Evolutionary conservation across 2,113 vertebrate genomes (phyloP), one percentile per base, ranked within the genome.

Genomic region (Megaptera novaeangliae): DNA sequence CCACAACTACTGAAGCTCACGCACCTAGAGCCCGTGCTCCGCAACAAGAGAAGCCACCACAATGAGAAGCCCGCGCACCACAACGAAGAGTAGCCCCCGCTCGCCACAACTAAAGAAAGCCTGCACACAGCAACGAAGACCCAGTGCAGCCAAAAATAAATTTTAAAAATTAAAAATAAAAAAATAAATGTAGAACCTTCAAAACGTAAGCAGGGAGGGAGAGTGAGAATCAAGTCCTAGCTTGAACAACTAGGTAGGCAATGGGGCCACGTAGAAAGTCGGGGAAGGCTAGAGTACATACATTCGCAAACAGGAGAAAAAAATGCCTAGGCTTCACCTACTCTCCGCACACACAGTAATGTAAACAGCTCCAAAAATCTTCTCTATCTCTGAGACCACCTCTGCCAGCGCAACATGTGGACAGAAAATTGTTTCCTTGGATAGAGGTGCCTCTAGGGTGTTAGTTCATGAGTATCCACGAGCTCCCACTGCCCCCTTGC

Each of bases 41-140:
- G 0, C 52, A 17, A 52, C 52, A 52, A 52, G 52, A 52, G 52
- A 52, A 52, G 1, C 17, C 52, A 52, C 15, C 15, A 18, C 17
- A 18, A 13, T 52, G 5, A 52, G 52, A 52, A 52, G 52, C 15
- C 52, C 15, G 0, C 0, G 0, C 52, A 52, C 15, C 52, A 5
- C 52, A 52, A 52, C 14, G 15, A 52, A 52, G 49, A 52, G 15
- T 52, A 52, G 15, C 15, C 49, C 14, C 49, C 15, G 4, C 49
- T 52, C 0, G 5, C 49, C 15, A 5, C 49, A 52, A 52, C 49
- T 52, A 52, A 17, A 17, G 49, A 52, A 52, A 52, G 49, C 49
- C 49, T 15, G 15, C 14, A 15, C 49, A 17, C 49, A 52, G 49
- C 49, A 52, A 52, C 52, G 1, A 52, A 52, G 5, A 52, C 52